Evolutionary conservation across 2,888 invertebrate species (phyloP), one percentile per base, ranked within the genome.

Genomic region (Diarsia rubi): DNA sequence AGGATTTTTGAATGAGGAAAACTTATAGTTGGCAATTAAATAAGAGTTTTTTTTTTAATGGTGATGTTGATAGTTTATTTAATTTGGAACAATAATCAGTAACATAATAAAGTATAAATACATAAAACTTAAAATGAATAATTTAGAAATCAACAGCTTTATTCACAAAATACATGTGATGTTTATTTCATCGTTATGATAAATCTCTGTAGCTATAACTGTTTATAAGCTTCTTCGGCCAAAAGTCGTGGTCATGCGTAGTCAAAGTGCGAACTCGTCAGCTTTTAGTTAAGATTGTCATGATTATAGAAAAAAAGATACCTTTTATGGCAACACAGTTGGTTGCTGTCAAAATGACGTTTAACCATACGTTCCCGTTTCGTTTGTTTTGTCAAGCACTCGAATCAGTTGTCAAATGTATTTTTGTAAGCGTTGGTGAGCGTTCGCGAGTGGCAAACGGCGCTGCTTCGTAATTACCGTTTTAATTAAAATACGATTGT

Each of bases 361-460:
- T 70, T 69, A n/a, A 9, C 65, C 77, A 73, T 73, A 63, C 73
- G 78, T 82, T 86, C 70, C 70, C 63, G 74, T 65, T 73, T 47
- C 75, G 78, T 84, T 78, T 85, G 80, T 87, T 78, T 83, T 87
- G 86, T 86, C 73, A 60, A 81, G 80, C 24, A 24, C 2, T 63
- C 37, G 63, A 82, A 79, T 88, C 84, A 90, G 90, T 90, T 91
- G 91, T 90, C 90, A 89, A 91, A 88, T 85, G 86, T 81, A 79
- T 86, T 82, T 78, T 85, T 83, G 83, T 84, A 85, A 81, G 82
- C 71, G 84, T 65, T 67, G 73, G 85, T 84, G 85, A 81, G 82
- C 71, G 84, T 65, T 67, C 75, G 85, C 9, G 81, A 82, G 82
- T 86, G 79, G 72, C 54, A 49, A 79, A 82, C 78, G 71, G 82